phyloP scores from a whole-genome alignment of 2,888 invertebrate species.

The Melanchra persicariae region DNA sequence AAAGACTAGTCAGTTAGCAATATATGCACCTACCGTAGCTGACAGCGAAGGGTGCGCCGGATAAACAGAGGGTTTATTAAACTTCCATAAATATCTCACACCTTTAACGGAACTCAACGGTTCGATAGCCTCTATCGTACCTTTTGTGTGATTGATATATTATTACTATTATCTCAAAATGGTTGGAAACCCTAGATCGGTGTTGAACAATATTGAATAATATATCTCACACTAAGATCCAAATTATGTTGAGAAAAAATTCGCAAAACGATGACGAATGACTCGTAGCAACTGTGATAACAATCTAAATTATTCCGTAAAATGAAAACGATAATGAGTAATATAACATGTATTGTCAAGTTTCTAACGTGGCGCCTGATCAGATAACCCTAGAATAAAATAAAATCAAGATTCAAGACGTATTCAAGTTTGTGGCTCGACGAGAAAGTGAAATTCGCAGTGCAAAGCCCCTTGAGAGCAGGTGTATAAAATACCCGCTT shows the following conservation, averaged over 20 bases:
- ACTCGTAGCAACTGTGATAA: background rate
- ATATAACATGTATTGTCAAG: conserved; percentile 9
- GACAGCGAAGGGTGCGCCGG: background rate
- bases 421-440: conserved; percentile 39
- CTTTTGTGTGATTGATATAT: conserved; percentile 9
- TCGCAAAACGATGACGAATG: background rate
- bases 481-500: conserved; percentile 39
- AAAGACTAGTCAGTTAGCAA: background rate
- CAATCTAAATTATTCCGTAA: conserved; percentile 11
- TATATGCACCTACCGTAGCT: no score
- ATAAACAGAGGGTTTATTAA: conserved; percentile 15
- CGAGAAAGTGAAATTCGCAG: conserved; percentile 53
- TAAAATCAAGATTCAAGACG: conserved; percentile 46
- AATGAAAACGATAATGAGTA: background rate
- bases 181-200: background rate
- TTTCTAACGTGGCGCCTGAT: conserved; percentile 21
- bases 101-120: background rate
- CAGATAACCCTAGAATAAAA: conserved; percentile 29
- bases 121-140: conserved; percentile 13
- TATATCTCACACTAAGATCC: background rate
- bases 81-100: conserved; percentile 5
- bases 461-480: conserved; percentile 45
- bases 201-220: conserved; percentile 8
- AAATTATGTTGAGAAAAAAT: background rate
- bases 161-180: conserved; percentile 12